Evolutionary conservation across 2,113 vertebrate species (phyloP), one percentile per base, ranked within the genome.

Genomic region (Sinocyclocheilus rhinocerous): DNA sequence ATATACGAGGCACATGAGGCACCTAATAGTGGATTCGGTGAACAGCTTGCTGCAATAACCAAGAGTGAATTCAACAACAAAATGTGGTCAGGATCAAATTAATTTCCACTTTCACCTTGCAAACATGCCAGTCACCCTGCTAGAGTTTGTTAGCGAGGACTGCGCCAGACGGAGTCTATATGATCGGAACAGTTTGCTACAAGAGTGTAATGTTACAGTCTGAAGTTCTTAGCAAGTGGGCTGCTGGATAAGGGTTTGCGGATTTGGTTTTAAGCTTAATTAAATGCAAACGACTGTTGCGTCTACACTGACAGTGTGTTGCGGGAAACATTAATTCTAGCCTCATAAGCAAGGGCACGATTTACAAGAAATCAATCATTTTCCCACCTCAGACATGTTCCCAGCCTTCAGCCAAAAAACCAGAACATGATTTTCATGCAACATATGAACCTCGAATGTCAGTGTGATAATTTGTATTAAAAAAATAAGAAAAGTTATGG

Each of bases 321-420:
- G 77, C 86, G 70, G 87, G 85, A 79, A 59, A 83, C 61, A 90
- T 87, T 61, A 4, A 87, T 87, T 90, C 89, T 91, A 84, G 87
- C 88, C 78, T 69, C 89, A 91, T 80, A 50, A 85, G 73, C 84
- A 26, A 52, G 26, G 8, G 81, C 70, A 69, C 59, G 36, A 29
- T 65, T 78, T 85, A 83, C 69, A 84, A 84, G 65, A 50, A 88
- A 81, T 84, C 76, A 39, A 77, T 88, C 81, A 76, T 70, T 86
- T 84, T 92, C 87, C 91, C 87, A 73, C 39, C 16, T 55, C 84
- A 24, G 79, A 90, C 65, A 77, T 69, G 82, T 48, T 78, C 90
- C 63, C 81, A 87, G 83, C 55, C 89, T 79, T 87, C 87, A 70
- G 48, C 79, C 57, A 36, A 16, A 26, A 26, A 81, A 26, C 39